Percentiles rank a stretch among this genome's conserved stretches.
These are phyloP conservation scores for Glaucomys volans DNA, from an alignment of 2,113 vertebrate genomes.

Conservation along the genomic window DNA sequence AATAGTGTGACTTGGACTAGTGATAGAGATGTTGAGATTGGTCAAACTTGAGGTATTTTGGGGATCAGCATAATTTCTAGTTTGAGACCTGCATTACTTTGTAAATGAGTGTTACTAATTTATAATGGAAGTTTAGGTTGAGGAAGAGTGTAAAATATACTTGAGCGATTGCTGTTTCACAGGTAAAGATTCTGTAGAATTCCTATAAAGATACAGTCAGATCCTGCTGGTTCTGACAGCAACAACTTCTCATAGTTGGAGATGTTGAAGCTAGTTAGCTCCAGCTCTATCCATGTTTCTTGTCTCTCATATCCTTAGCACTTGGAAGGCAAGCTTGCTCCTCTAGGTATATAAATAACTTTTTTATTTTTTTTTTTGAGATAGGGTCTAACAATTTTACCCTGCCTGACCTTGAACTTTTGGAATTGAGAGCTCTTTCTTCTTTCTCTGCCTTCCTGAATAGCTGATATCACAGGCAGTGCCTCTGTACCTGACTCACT, in stretches of 20 bases:
- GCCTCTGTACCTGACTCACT: neutral
- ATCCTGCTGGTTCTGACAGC: neutral
- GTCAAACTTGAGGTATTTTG: constrained; percentile 41
- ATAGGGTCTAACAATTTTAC: no score
- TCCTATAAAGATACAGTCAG: neutral
- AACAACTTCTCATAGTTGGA: neutral
- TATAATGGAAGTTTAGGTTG: neutral
- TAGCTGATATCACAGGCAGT: neutral
- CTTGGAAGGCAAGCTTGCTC: neutral
- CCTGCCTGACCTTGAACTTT: neutral
- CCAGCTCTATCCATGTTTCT: neutral
- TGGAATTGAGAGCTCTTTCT: neutral
- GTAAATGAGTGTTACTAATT: constrained; percentile 26
- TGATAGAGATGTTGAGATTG: neutral
- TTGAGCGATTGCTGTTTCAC: neutral
- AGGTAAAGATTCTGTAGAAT: neutral
- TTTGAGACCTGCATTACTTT: neutral
- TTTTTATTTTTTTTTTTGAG: neutral
- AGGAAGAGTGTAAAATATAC: neutral
- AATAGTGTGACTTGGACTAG: neutral
- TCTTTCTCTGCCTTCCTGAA: neutral
- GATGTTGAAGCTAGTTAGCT: neutral
- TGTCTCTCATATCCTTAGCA: neutral
- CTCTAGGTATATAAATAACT: neutral
- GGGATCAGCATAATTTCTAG: neutral